Conservation (phyloP, 2,888 invertebrate genomes). For the Tenthredo notha region DNA sequence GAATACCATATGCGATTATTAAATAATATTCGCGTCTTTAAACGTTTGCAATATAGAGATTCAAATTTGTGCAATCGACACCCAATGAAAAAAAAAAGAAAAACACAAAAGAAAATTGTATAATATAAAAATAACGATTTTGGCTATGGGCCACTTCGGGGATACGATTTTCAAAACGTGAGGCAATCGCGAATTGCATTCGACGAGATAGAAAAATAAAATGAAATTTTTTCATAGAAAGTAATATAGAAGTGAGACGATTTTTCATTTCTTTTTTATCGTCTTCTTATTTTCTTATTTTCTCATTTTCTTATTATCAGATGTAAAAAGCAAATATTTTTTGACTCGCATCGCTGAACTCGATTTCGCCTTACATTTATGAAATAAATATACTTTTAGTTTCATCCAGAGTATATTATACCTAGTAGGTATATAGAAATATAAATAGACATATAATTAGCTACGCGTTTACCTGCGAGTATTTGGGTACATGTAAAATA, state of each 20-base stretch:
- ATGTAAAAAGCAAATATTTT: background rate
- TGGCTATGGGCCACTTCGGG: background rate
- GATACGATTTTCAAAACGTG: background rate
- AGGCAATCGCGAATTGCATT: background rate
- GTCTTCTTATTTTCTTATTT: background rate
- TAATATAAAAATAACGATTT: background rate
- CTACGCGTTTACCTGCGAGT: too few relatives aligned
- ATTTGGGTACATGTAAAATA: too few relatives aligned
- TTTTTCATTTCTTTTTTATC: background rate
- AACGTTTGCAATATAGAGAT: background rate
- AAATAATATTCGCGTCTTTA: background rate
- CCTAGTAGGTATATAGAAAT: too few relatives aligned
- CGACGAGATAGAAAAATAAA: background rate
- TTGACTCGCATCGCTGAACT: slow-evolving; percentile 10
- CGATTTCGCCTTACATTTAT: background rate
- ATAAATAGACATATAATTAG: too few relatives aligned
- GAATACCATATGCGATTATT: too few relatives aligned
- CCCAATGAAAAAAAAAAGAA: background rate
- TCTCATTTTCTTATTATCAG: background rate
- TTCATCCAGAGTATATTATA: background rate
- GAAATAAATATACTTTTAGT: slow-evolving; percentile 6
- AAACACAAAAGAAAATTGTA: background rate
- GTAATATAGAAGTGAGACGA: background rate
- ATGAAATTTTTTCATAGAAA: background rate
- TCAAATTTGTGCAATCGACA: background rate